Percentiles rank a stretch among this genome's conserved stretches.
These are phyloP conservation scores for Ruditapes philippinarum DNA, from an alignment of 1,140 invertebrate species.

Conservation along the genomic window DNA sequence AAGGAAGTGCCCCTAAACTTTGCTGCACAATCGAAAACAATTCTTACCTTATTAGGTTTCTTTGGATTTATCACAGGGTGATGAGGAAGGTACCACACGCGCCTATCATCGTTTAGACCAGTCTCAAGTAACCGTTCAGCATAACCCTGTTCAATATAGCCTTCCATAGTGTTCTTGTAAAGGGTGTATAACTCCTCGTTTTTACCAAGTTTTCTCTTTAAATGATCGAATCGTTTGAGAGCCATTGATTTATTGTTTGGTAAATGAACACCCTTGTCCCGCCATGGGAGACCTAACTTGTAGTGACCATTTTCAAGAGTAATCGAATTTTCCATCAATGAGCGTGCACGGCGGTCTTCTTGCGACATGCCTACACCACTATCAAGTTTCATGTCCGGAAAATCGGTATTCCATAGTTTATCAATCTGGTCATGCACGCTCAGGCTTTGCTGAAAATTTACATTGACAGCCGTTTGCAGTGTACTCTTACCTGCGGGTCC, in stretches of 20 bases:
- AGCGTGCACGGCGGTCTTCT: neutral
- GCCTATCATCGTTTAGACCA: neutral
- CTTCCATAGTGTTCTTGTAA: slow-evolving; percentile 21
- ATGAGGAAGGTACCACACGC: slow-evolving; percentile 71
- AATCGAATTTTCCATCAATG: neutral
- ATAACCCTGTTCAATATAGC: neutral
- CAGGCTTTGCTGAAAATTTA: neutral
- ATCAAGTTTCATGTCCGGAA: neutral
- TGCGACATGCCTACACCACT: neutral
- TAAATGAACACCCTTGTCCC: neutral
- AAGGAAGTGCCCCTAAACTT: slow-evolving; percentile 59
- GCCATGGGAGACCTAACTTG: neutral
- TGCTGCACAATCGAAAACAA: slow-evolving; percentile 73
- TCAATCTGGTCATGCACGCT: neutral
- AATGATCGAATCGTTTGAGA: neutral
- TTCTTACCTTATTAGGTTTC: slow-evolving; percentile 68
- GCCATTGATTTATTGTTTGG: slow-evolving; percentile 8
- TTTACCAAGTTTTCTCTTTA: slow-evolving; percentile 31
- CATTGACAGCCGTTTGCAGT: too few relatives aligned
- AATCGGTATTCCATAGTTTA: neutral
- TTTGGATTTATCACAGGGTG: slow-evolving; percentile 61
- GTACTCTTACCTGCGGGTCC: neutral
- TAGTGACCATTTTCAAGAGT: neutral
- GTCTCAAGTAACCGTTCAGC: neutral
- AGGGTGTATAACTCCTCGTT: neutral